These are phyloP conservation scores for Tonatia bakeri DNA, from an alignment of 2,113 vertebrate genomes.

Conservation along the genomic window DNA sequence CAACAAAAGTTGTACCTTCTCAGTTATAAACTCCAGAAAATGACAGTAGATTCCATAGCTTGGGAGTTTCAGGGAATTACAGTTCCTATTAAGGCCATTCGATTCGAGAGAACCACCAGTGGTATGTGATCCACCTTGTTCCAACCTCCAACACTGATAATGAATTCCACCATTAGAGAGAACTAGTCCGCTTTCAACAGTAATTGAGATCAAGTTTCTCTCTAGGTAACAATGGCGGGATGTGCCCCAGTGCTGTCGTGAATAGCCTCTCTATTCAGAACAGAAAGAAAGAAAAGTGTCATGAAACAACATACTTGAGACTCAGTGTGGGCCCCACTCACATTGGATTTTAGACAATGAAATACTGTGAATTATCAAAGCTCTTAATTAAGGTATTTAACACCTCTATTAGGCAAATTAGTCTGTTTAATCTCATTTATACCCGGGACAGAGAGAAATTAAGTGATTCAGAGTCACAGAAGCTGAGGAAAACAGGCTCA, in stretches of 20 bases:
- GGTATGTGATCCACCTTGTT: accelerated
- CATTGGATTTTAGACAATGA: background rate
- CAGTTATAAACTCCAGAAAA: background rate
- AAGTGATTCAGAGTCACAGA: background rate
- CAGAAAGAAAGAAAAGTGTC: background rate
- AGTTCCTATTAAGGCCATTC: background rate
- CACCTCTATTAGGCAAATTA: slow-evolving; percentile 29
- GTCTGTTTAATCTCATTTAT: slow-evolving; percentile 22
- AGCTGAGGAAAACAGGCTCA: background rate
- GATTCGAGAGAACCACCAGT: background rate
- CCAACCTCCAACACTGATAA: background rate
- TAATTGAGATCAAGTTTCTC: background rate
- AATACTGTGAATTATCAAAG: background rate
- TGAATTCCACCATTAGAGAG: background rate
- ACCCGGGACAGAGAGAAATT: background rate
- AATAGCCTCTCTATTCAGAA: background rate
- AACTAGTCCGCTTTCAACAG: background rate
- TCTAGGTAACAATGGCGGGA: background rate
- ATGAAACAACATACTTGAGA: background rate
- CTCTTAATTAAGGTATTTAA: slow-evolving; percentile 38
- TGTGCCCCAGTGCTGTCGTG: background rate
- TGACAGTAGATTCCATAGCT: background rate
- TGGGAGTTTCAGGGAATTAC: background rate
- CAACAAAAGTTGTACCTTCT: background rate
- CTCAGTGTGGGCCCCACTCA: background rate